phyloP scores from a whole-genome alignment of 2,888 invertebrate genomes.

The Napeogenes inachia region DNA sequence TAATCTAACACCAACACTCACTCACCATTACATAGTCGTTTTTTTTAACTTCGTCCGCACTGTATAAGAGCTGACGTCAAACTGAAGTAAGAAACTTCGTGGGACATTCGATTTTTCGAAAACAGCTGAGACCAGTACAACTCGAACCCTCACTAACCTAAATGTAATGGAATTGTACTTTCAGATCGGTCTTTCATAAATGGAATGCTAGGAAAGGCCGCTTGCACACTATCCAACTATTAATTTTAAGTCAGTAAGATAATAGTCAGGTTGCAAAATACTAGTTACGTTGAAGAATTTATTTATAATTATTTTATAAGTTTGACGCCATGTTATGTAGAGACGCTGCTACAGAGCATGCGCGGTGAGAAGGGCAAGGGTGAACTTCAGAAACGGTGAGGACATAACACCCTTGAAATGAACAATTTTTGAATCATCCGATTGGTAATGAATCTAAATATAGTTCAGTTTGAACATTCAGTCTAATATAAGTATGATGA shows the following conservation, averaged over 20 bases:
- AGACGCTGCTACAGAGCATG: constrained; percentile 48
- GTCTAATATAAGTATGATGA: too few species aligned
- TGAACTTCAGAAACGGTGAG: constrained; percentile 38
- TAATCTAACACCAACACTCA: constrained; percentile 42
- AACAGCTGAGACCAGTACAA: constrained; percentile 59
- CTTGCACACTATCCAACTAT: too few species aligned
- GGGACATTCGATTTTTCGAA: constrained; percentile 64
- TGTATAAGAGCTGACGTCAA: constrained; percentile 53
- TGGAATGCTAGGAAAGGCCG: too few species aligned
- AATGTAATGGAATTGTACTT: too few species aligned
- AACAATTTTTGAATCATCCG: constrained; percentile 14
- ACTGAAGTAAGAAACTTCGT: constrained; percentile 49
- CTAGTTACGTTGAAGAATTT: constrained; percentile 16
- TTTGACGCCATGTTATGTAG: constrained; percentile 52
- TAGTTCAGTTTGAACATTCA: too few species aligned
- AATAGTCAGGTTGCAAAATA: background rate
- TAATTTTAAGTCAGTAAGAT: too few species aligned
- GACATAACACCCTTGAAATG: constrained; percentile 28
- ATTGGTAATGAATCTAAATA: too few species aligned
- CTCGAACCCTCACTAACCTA: constrained; percentile 33
- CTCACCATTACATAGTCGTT: constrained; percentile 71
- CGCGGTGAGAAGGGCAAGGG: constrained; percentile 61
- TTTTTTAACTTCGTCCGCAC: constrained; percentile 49
- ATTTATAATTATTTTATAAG: constrained; percentile 32
- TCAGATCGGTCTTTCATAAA: too few species aligned